Evolutionary conservation across 1,140 invertebrate genomes (phyloP).

Genomic region (Zaprionus inermis): DNA sequence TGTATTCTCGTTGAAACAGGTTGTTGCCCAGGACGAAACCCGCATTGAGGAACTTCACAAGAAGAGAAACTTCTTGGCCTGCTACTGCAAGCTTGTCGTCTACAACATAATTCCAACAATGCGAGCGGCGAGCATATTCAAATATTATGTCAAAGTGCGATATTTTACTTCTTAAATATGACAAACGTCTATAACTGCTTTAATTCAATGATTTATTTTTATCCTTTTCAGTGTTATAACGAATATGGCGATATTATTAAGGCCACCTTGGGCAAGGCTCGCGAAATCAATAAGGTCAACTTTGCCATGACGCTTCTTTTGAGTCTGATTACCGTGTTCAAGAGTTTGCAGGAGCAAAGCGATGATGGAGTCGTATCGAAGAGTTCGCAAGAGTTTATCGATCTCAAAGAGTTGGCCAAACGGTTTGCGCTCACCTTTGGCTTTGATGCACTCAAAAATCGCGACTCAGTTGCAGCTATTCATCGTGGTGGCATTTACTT

Average conservation of each 20-base stretch:
- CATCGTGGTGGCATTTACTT: conserved; percentile 97
- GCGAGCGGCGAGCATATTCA: conserved; percentile 96
- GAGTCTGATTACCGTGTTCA: conserved; percentile 85
- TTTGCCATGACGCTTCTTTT: conserved; percentile 97
- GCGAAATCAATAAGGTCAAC: conserved; percentile 98
- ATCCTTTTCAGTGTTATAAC: conserved; percentile 92
- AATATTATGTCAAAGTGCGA: conserved; percentile 96
- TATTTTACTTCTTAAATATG: not conserved
- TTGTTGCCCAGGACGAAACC: conserved; percentile 93
- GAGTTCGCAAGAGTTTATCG: conserved; percentile 75
- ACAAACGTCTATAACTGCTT: not conserved
- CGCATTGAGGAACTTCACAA: conserved; percentile 98
- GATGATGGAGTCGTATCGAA: conserved; percentile 69
- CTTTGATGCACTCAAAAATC: conserved; percentile 98
- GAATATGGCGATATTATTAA: conserved; percentile 99
- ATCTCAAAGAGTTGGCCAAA: conserved; percentile 94
- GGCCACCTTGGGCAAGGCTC: conserved; percentile 96
- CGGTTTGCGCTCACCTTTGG: conserved; percentile 98
- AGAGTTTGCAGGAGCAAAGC: conserved; percentile 67
- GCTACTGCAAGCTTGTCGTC: conserved; percentile 98
- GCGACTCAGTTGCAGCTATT: conserved; percentile 97
- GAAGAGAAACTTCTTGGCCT: conserved; percentile 96
- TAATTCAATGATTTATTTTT: not conserved
- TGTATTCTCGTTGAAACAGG: conserved; percentile 89
- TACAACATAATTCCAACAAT: conserved; percentile 98